Percentiles rank a stretch among this genome's conserved stretches.
These are phyloP conservation scores for Thereva nobilitata DNA, from an alignment of 2,888 invertebrate genomes.

Conservation along the genomic window DNA sequence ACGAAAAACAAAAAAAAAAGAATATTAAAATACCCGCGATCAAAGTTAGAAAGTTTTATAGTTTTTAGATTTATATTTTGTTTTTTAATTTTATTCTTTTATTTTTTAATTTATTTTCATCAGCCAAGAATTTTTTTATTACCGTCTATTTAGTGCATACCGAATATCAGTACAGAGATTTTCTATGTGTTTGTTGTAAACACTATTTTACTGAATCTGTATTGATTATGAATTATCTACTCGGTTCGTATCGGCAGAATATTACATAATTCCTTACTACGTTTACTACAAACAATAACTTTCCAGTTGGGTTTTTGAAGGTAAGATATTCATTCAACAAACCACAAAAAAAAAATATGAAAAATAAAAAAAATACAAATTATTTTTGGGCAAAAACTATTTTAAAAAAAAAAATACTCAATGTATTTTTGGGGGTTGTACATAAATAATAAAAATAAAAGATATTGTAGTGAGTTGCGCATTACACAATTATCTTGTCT, in stretches of 20 bases:
- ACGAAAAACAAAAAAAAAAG: conserved; percentile 2
- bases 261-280: no score
- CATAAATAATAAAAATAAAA: no score
- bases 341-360: conserved; percentile 20
- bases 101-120: conserved; percentile 43
- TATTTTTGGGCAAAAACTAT: background rate
- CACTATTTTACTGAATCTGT: conserved; percentile 27
- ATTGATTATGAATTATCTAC: conserved; percentile 27
- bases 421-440: no score
- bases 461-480: no score
- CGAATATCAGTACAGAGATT: conserved; percentile 44
- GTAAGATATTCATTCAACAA: conserved; percentile 29
- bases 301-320: conserved; percentile 31
- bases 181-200: conserved; percentile 26
- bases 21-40: background rate
- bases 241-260: conserved; percentile 3
- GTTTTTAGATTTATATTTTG: conserved; percentile 43
- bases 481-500: no score
- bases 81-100: conserved; percentile 32
- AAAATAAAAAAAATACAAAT: conserved; percentile 8
- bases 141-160: conserved; percentile 40
- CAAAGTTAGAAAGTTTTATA: background rate
- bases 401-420: background rate
- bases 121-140: conserved; percentile 43
- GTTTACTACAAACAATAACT: no score